Percentiles rank a stretch among this genome's conserved stretches.
These are phyloP conservation scores for Autographa pulchrina DNA, from an alignment of 2,888 invertebrate species.

Conservation along the genomic window DNA sequence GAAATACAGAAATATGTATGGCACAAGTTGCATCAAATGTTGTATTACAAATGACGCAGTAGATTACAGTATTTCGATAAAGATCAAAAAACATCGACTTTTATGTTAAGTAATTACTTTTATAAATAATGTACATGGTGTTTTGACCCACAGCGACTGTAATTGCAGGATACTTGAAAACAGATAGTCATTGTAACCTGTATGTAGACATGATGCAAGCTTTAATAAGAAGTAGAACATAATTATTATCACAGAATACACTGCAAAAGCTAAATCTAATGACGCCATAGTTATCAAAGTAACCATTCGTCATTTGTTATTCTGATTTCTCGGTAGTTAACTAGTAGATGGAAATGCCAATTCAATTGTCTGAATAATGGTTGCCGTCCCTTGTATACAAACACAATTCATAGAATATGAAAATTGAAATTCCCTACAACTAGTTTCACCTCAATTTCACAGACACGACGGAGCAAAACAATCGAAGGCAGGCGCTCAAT, in stretches of 20 bases:
- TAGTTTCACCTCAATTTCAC: neutral
- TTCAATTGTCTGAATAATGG: slow-evolving; percentile 1
- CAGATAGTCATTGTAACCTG: too few relatives aligned
- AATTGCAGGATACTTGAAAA: too few relatives aligned
- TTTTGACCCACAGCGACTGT: too few relatives aligned
- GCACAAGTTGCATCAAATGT: too few relatives aligned
- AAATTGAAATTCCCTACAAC: neutral
- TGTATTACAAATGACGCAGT: too few relatives aligned
- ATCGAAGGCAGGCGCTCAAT: neutral
- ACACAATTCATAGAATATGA: neutral
- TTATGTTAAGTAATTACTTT: too few relatives aligned
- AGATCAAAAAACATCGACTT: too few relatives aligned
- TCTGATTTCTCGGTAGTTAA: neutral
- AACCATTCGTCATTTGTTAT: neutral
- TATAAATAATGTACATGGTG: too few relatives aligned
- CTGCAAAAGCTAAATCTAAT: neutral
- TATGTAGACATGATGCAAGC: too few relatives aligned
- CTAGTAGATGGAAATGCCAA: neutral
- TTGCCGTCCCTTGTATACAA: neutral
- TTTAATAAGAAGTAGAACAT: too few relatives aligned
- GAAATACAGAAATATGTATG: too few relatives aligned
- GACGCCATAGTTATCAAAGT: neutral
- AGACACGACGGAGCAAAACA: neutral
- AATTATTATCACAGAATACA: neutral
- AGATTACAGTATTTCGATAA: too few relatives aligned